phyloP scores from a whole-genome alignment of 2,797 vertebrate species.

The Schizothorax lantsangensis region DNA sequence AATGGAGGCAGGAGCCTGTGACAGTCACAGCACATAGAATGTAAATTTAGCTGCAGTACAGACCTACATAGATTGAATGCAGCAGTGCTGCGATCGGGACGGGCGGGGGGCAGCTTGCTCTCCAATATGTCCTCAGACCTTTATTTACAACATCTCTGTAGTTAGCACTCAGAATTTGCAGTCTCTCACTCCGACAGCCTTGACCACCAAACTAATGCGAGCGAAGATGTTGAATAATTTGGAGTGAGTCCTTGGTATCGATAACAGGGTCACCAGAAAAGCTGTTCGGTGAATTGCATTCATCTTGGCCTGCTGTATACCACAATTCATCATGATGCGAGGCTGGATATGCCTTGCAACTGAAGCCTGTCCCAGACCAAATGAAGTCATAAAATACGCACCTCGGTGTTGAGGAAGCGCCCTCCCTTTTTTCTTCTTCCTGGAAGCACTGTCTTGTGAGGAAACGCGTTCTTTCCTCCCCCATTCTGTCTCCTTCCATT shows the following conservation, averaged over 20 bases:
- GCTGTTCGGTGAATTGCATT: conserved; percentile 63
- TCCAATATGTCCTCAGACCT: conserved; percentile 38
- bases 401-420: conserved; percentile 44
- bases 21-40: conserved; percentile 40
- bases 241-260: conserved; percentile 65
- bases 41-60: conserved; percentile 49
- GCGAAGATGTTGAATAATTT: conserved; percentile 64
- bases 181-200: conserved; percentile 59
- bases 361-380: conserved; percentile 56
- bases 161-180: conserved; percentile 38
- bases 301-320: conserved; percentile 60
- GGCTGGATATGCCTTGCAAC: conserved; percentile 42
- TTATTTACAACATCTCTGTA: conserved; percentile 56
- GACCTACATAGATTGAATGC: conserved; percentile 47
- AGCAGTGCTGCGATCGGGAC: conserved; percentile 32
- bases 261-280: conserved; percentile 64
- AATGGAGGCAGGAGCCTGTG: conserved; percentile 45
- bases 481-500: conserved; percentile 13
- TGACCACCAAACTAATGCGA: conserved; percentile 58
- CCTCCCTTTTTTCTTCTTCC: conserved; percentile 15
- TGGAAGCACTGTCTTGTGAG: conserved; percentile 32
- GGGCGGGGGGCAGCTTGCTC: conserved; percentile 13
- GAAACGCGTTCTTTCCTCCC: conserved; percentile 8
- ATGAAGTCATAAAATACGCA: conserved; percentile 64
- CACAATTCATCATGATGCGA: conserved; percentile 61